Evolutionary conservation across 2,113 vertebrate species (phyloP).

Genomic region (Saguinus midas): DNA sequence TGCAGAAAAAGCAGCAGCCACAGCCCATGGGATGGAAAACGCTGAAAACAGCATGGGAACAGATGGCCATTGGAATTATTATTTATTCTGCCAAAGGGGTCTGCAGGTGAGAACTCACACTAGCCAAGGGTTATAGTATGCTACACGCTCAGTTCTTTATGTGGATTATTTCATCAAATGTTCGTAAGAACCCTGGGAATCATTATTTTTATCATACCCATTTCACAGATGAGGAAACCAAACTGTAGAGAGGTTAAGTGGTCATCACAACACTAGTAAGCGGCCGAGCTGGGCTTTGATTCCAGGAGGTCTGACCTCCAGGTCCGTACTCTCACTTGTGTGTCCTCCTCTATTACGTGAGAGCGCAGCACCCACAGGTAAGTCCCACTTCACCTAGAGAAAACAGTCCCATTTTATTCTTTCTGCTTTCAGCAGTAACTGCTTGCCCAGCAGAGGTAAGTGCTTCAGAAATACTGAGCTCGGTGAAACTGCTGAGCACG

Average conservation of each 20-base stretch:
- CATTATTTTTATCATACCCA: neutral
- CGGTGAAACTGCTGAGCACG: neutral
- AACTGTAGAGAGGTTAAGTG: neutral
- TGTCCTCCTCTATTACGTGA: neutral
- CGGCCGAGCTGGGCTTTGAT: neutral
- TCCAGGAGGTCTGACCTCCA: neutral
- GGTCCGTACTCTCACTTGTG: neutral
- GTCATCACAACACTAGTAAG: neutral
- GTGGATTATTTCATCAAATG: neutral
- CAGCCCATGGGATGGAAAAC: neutral
- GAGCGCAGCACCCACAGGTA: no score
- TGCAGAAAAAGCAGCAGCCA: neutral
- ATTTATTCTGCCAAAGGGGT: neutral
- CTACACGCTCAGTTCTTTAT: no score
- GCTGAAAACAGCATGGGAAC: no score
- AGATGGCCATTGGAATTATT: no score
- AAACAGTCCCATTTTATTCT: neutral
- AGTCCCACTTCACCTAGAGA: neutral
- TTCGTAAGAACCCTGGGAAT: neutral
- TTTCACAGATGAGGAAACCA: neutral
- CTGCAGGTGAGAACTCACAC: neutral
- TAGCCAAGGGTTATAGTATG: fast-evolving
- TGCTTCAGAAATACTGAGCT: neutral
- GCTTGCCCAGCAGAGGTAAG: neutral
- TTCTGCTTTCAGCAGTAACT: neutral